Percentiles rank a stretch among this genome's conserved stretches.
Conservation (phyloP, 2,113 vertebrate species). For the Probosciger aterrimus region DNA sequence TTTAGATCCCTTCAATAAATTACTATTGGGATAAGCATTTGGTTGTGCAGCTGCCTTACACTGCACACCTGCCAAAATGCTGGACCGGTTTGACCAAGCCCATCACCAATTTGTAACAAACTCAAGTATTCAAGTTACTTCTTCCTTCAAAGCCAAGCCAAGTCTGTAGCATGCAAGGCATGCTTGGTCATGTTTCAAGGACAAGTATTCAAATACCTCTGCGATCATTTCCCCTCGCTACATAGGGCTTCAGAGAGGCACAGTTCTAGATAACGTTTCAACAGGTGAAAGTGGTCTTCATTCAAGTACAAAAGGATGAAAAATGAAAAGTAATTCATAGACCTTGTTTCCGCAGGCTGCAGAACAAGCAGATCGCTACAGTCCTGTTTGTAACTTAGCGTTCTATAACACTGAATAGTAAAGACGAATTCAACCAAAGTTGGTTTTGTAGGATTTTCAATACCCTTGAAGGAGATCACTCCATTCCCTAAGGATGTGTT, state of each 20-base stretch:
- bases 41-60: neutral
- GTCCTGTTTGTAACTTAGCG: neutral
- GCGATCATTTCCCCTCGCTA: neutral
- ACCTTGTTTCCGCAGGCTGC: neutral
- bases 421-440: neutral
- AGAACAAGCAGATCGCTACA: neutral
- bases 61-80: neutral
- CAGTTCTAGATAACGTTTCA: neutral
- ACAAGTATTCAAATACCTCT: neutral
- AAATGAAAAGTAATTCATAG: neutral
- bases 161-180: neutral
- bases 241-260: fast-evolving
- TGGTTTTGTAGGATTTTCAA: neutral
- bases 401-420: neutral
- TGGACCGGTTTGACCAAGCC: neutral
- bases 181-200: neutral
- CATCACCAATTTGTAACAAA: neutral
- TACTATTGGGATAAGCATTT: neutral
- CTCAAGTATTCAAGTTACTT: neutral
- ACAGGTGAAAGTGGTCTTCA: neutral
- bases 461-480: neutral
- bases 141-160: neutral
- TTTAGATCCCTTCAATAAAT: neutral
- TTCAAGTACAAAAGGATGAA: neutral
- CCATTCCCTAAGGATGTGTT: neutral